Percentiles rank a stretch among this genome's conserved stretches.
Conservation (phyloP, 2,113 vertebrate species). For the Solenodon paradoxus region DNA sequence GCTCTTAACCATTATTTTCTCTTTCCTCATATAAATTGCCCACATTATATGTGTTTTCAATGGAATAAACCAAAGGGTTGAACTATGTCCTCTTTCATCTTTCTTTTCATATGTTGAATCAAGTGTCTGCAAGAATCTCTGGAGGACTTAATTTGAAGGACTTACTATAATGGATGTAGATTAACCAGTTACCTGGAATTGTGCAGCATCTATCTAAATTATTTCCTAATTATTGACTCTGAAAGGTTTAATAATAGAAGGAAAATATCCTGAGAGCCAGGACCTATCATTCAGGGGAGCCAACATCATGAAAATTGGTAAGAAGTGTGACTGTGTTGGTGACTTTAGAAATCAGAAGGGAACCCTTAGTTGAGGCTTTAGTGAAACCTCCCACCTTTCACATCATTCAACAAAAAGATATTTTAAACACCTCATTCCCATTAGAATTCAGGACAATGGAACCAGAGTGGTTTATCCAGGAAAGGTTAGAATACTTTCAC, state of each 20-base stretch:
- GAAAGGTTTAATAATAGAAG: neutral
- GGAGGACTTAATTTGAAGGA: neutral
- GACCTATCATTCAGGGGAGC: neutral
- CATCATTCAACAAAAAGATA: neutral
- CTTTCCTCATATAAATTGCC: neutral
- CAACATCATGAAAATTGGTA: neutral
- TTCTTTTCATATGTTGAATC: neutral
- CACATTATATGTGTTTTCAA: neutral
- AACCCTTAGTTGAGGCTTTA: neutral
- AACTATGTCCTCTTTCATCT: neutral
- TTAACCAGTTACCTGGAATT: neutral
- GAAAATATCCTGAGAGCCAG: neutral
- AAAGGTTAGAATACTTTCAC: neutral
- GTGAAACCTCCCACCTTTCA: neutral
- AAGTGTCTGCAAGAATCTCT: neutral
- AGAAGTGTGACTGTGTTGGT: neutral
- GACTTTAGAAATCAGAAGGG: neutral
- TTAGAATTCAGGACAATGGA: neutral
- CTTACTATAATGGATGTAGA: neutral
- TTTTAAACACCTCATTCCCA: neutral
- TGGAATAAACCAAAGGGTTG: neutral
- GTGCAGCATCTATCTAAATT: neutral
- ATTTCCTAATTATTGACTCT: neutral
- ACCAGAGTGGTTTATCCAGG: neutral
- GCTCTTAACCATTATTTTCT: neutral